Base-by-base conservation (phyloP, 2,797 vertebrate species). In the Hydrophis major region DNA sequence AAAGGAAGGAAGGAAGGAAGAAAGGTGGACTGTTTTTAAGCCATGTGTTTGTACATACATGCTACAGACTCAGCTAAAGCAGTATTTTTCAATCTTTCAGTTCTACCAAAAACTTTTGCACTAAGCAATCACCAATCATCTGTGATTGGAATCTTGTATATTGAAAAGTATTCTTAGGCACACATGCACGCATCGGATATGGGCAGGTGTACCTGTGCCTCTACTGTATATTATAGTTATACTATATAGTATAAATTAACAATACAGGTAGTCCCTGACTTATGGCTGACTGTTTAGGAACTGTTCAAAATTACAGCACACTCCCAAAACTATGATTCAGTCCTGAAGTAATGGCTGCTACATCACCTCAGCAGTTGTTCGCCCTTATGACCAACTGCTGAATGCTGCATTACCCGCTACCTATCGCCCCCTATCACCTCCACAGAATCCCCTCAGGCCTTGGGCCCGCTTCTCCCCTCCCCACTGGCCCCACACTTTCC, bases 101-200 rank as follows among this genome's bases (percentile, higher is more conserved):
- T 66, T 16, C 78, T 83, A 22, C 32, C 55, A 86, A 90, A 93
- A 93, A 59, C 37, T 28, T 93, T 47, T 91, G n/a, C 22, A 61
- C 20, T 12, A 59, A 16, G 25, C 66, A 86, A 93, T 18, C 11
- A 6, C 57, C 47, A 25, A 83, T 37, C n/a, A 20, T n/a, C 11
- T 32, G 27, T 27, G 5, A 13, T 86, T 32, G 18, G 83, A 47
- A 8, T 18, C 16, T 53, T n/a, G 18, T 13, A 4, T 16, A 28
- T 61, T 63, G 18, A 14, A 66, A 14, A 88, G 55, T 37, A 47
- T 69, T 88, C 20, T 87, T 25, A 74, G 86, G 14, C 16, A 53
- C 14, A 25, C 8, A 1, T 53, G 25, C 47, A 60, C 27, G 32
- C 12, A 59, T 27, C 37, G 4, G 50, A 53, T 14, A 37, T 28